Evolutionary conservation across 2,888 invertebrate species (phyloP).

Genomic region (Tetrapedia diversipes): DNA sequence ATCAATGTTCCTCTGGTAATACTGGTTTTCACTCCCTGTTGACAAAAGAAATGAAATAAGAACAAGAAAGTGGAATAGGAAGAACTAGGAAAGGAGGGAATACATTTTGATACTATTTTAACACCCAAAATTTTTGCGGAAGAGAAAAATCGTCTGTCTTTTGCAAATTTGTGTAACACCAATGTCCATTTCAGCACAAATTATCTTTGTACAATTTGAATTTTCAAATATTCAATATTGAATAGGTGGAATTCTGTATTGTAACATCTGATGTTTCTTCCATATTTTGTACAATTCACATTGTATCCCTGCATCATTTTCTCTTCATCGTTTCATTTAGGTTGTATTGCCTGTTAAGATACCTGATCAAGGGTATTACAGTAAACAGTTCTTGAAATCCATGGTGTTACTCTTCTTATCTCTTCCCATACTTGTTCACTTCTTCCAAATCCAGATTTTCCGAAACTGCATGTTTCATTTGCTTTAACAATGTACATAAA

Average conservation of each 20-base stretch:
- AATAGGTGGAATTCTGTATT: constrained; percentile 16
- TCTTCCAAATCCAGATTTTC: constrained; percentile 10
- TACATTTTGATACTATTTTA: constrained; percentile 53
- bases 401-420: constrained; percentile 4
- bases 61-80: constrained; percentile 35
- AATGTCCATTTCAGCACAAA: constrained; percentile 42
- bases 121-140: constrained; percentile 38
- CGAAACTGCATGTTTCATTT: constrained; percentile 10
- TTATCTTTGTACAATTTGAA: constrained; percentile 43
- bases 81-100: constrained; percentile 34
- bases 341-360: not conserved
- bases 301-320: constrained; percentile 8
- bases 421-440: constrained; percentile 21
- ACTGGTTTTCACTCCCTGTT: constrained; percentile 36
- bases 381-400: constrained; percentile 1
- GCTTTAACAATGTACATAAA: constrained; percentile 13
- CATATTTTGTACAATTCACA: constrained; percentile 14
- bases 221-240: constrained; percentile 23
- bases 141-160: constrained; percentile 45
- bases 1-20: not conserved
- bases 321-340: constrained; percentile 6
- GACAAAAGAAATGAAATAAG: constrained; percentile 45
- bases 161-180: constrained; percentile 42
- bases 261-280: constrained; percentile 19
- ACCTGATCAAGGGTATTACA: not conserved